Evolutionary conservation across 1,140 invertebrate species (phyloP), one percentile per base, ranked within the genome.

Genomic region (Drosophila mojavensis): DNA sequence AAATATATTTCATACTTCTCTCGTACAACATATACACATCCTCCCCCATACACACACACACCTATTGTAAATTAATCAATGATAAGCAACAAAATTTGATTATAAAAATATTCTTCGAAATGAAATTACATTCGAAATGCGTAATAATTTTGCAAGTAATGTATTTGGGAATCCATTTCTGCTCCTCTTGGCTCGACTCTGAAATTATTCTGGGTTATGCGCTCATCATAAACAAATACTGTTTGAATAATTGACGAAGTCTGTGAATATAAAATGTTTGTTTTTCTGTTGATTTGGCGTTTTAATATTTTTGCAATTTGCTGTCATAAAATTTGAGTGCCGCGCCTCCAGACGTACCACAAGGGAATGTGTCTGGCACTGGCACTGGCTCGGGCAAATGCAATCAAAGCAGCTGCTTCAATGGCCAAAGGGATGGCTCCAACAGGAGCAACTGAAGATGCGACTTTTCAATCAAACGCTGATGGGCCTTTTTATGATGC

Each of bases 401-500:
- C 84, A 88, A 88, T 88, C 83, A 86, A 86, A 88, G 60, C 81
- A 72, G 64, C 58, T 50, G 59, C 45, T 47, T 67, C 63, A 48
- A 66, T 24, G 53, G 54, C 62, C 79, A 85, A 72, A 67, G 20
- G 20, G 20, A 24, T 24, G 20, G 2, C 20, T 2, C 20, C 20
- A 24, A 24, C 20, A 36, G 79, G 80, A 55, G 62, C 33, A 58
- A 48, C 36, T 74, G 65, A 45, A 68, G 65, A 56, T 53, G 51
- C 17, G 79, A 82, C 65, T 88, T 79, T 86, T 86, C 83, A 86
- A 86, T 86, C 83, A 86, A 86, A 79, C 69, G 69, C 86, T 88
- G 79, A 86, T 86, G 75, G 81, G 81, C 80, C 59, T 83, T 84
- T 83, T 83, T 83, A 80, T 84, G 81, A 80, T 84, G 84, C 73